Evolutionary conservation across 1,140 invertebrate species (phyloP).

Genomic region (Cylas formicarius): DNA sequence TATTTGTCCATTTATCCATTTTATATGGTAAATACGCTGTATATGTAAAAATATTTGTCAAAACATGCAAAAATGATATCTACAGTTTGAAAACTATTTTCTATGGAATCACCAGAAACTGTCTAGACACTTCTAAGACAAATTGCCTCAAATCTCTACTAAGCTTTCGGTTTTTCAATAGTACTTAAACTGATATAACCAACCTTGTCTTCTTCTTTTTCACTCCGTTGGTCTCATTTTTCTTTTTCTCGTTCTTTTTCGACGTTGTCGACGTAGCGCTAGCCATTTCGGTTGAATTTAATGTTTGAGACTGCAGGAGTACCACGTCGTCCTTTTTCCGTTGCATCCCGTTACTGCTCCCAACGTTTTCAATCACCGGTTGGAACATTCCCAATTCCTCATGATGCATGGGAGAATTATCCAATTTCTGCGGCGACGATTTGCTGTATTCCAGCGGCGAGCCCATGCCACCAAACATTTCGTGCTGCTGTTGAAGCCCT

Average conservation of each 20-base stretch:
- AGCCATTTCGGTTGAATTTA: slow-evolving; percentile 36
- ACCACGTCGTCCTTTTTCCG: slow-evolving; percentile 48
- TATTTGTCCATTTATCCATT: no score
- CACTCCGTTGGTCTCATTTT: slow-evolving; percentile 76
- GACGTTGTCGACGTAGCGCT: slow-evolving; percentile 29
- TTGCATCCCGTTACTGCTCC: slow-evolving; percentile 44
- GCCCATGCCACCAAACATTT: slow-evolving; percentile 41
- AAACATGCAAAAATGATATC: no score
- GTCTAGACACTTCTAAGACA: no score
- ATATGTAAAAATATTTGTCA: no score
- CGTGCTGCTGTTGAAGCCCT: slow-evolving; percentile 52
- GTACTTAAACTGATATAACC: no score
- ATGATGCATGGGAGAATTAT: slow-evolving; percentile 37
- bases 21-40: no score
- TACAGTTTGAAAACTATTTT: no score
- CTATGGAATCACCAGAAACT: no score
- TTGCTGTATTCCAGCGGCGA: slow-evolving; percentile 40
- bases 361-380: slow-evolving; percentile 35
- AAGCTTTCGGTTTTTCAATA: no score
- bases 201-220: slow-evolving; percentile 93
- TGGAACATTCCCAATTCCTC: slow-evolving; percentile 38
- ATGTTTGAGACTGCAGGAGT: slow-evolving; percentile 43
- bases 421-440: slow-evolving; percentile 33
- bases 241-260: slow-evolving; percentile 65
- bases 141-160: not conserved